Percentiles rank a stretch among this genome's conserved stretches.
These are phyloP conservation scores for Perca fluviatilis DNA, from an alignment of 2,113 vertebrate species.

Conservation along the genomic window DNA sequence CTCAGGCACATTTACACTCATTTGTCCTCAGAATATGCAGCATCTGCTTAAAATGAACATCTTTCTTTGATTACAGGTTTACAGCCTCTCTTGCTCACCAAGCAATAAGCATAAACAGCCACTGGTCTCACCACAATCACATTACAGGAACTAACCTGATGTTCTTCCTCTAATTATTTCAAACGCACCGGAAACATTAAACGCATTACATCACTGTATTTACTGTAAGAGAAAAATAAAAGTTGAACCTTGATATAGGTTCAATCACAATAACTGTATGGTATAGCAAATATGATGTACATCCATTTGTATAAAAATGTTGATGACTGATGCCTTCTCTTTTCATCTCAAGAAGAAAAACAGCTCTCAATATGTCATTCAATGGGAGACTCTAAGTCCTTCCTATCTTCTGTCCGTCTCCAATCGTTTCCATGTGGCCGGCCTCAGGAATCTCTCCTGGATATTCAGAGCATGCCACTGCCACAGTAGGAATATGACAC, in stretches of 20 bases:
- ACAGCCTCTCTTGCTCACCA: not conserved
- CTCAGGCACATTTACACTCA: not conserved
- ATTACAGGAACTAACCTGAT: conserved; percentile 41
- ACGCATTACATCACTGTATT: conserved; percentile 3
- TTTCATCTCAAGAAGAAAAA: not conserved
- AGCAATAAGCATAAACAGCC: conserved; percentile 44
- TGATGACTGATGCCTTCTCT: not conserved
- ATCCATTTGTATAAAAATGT: not conserved
- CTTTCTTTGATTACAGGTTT: conserved; percentile 54
- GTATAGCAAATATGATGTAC: not conserved
- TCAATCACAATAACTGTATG: not conserved
- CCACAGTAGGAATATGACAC: conserved; percentile 62
- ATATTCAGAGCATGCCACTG: conserved; percentile 59
- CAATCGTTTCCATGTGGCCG: conserved; percentile 65
- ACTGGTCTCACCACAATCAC: conserved; percentile 34
- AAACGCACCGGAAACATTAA: conserved; percentile 23
- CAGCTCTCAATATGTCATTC: conserved; percentile 4
- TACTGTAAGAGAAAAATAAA: not conserved
- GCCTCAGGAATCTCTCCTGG: conserved; percentile 68
- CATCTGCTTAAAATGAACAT: conserved; percentile 41
- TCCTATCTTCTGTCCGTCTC: conserved; percentile 23
- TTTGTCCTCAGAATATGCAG: conserved; percentile 13
- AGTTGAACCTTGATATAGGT: not conserved
- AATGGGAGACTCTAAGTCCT: conserved; percentile 1
- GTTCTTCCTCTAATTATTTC: conserved; percentile 39